These are phyloP conservation scores for Sebastes taczanowskii DNA, from an alignment of 2,797 vertebrate species.

Conservation along the genomic window DNA sequence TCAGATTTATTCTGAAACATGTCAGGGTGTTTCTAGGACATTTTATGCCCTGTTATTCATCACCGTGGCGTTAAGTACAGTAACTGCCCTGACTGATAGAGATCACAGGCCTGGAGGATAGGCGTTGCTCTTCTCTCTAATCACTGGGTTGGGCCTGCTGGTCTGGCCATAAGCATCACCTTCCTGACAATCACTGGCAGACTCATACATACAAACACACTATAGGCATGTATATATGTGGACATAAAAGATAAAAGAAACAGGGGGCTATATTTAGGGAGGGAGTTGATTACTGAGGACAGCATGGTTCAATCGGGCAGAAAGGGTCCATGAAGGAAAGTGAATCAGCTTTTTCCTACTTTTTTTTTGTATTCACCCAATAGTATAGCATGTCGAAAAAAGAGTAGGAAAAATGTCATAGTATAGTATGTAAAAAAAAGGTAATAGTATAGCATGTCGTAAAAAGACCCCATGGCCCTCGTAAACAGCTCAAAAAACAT, in stretches of 20 bases:
- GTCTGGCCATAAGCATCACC: constrained; percentile 55
- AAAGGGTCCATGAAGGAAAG: not conserved
- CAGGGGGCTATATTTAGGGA: constrained; percentile 31
- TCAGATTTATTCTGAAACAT: not conserved
- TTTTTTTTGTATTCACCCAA: not conserved
- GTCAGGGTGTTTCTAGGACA: constrained; percentile 28
- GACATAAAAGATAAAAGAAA: constrained; percentile 3
- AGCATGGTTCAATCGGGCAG: not conserved
- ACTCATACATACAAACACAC: constrained; percentile 6
- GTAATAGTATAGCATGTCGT: too few species aligned
- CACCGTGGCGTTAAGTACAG: not conserved
- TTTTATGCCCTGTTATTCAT: constrained; percentile 23
- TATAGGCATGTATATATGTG: not conserved
- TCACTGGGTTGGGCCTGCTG: constrained; percentile 57
- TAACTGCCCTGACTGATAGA: constrained; percentile 2
- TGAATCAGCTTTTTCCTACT: not conserved
- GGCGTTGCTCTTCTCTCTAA: constrained; percentile 60
- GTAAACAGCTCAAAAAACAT: not conserved
- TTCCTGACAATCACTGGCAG: constrained; percentile 24
- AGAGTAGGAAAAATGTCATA: too few species aligned
- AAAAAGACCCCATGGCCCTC: too few species aligned
- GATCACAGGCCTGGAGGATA: not conserved
- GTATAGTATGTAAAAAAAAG: too few species aligned
- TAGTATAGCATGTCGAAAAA: too few species aligned
- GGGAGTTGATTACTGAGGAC: constrained; percentile 12